phyloP scores from a whole-genome alignment of 2,113 vertebrate genomes.

The Tenrec ecaudatus region DNA sequence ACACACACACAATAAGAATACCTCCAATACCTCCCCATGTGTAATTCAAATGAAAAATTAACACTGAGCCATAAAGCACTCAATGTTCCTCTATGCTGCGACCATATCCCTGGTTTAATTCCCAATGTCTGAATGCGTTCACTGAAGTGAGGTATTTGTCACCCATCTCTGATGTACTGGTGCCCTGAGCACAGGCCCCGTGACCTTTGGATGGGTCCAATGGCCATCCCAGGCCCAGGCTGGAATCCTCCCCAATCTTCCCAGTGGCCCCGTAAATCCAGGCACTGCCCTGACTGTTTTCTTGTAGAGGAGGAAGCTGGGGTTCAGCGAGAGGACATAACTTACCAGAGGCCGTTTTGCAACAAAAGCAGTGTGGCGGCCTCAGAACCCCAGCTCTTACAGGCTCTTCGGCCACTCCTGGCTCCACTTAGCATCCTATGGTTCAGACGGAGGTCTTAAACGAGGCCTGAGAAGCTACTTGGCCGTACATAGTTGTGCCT shows the following conservation, averaged over 20 bases:
- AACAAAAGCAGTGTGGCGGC: neutral
- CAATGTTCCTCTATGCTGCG: neutral
- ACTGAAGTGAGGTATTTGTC: too few species aligned
- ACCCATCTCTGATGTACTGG: neutral
- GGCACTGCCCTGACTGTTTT: neutral
- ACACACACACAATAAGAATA: neutral
- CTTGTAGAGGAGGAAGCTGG: neutral
- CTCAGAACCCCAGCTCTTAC: neutral
- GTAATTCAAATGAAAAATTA: slow-evolving; percentile 64
- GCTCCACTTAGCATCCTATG: neutral
- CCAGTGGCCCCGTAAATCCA: neutral
- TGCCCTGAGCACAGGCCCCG: neutral
- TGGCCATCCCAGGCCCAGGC: neutral
- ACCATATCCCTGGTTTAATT: slow-evolving; percentile 38
- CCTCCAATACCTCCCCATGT: neutral
- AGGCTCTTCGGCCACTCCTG: neutral
- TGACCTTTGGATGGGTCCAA: too few species aligned
- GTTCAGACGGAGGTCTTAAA: neutral
- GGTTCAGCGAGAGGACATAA: neutral
- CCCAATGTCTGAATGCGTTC: neutral
- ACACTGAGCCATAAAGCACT: slow-evolving; percentile 49
- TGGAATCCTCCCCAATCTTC: neutral
- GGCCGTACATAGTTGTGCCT: neutral
- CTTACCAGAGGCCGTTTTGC: neutral
- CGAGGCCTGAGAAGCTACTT: neutral